A percentile compares a stretch with the other conserved stretches of the same genome.
phyloP scores from a whole-genome alignment of 2,113 vertebrate species.

The Hippocampus comes region DNA sequence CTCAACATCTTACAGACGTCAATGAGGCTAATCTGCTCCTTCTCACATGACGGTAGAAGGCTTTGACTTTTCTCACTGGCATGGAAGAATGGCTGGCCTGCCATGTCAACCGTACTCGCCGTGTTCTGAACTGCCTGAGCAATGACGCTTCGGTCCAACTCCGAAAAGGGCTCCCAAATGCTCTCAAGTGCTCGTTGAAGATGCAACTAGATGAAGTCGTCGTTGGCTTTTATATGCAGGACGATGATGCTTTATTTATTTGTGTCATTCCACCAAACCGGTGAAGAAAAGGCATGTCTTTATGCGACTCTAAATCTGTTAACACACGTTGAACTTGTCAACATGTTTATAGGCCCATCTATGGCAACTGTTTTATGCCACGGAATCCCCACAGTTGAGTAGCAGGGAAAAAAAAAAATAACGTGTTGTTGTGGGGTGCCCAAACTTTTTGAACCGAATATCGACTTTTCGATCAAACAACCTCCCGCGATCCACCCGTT shows the following conservation, averaged over 20 bases:
- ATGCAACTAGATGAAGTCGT: slow-evolving; percentile 8
- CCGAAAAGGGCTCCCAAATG: slow-evolving; percentile 26
- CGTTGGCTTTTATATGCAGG: not conserved
- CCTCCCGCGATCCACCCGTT: no score
- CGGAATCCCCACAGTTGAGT: not conserved
- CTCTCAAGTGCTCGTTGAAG: not conserved
- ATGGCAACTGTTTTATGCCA: not conserved
- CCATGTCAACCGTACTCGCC: slow-evolving; percentile 21
- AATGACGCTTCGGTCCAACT: slow-evolving; percentile 24
- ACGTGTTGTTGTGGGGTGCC: no score
- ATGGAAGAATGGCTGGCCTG: slow-evolving; percentile 46
- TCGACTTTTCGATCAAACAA: no score
- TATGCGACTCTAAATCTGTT: not conserved
- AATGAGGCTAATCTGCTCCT: slow-evolving; percentile 69
- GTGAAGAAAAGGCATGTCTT: not conserved
- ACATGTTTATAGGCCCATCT: not conserved
- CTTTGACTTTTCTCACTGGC: slow-evolving; percentile 46
- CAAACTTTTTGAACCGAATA: no score
- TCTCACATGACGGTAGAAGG: slow-evolving; percentile 45
- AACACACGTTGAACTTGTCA: not conserved
- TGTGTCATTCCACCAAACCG: not conserved
- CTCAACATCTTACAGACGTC: slow-evolving; percentile 70
- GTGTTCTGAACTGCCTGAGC: slow-evolving; percentile 19
- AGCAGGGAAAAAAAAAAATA: not conserved
- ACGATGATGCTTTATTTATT: not conserved